Conservation (phyloP, 2,888 invertebrate genomes). For the Antheraea yamamai region DNA sequence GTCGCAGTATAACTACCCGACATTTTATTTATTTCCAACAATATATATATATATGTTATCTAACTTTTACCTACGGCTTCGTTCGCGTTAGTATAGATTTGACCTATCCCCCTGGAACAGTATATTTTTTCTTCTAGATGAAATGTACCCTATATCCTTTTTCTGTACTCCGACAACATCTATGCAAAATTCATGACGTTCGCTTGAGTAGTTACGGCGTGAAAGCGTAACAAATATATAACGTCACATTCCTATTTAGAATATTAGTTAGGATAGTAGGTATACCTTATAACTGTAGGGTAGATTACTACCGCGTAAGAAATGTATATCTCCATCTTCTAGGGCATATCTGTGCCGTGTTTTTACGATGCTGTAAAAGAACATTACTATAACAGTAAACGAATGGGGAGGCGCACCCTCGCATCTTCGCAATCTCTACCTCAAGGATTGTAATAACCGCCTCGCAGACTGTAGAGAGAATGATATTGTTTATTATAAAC, state of each 20-base stretch:
- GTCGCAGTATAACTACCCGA: too few species aligned
- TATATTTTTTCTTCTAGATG: too few species aligned
- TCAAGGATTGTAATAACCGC: constrained; percentile 34
- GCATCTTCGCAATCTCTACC: constrained; percentile 16
- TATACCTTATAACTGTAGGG: background rate
- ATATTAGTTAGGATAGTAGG: background rate
- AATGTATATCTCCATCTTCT: background rate
- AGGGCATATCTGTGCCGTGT: background rate
- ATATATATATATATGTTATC: too few species aligned
- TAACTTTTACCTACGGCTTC: too few species aligned
- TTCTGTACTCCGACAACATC: too few species aligned
- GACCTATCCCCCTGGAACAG: too few species aligned
- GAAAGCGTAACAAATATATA: too few species aligned
- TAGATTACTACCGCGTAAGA: background rate
- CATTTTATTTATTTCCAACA: too few species aligned
- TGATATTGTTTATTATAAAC: constrained; percentile 55
- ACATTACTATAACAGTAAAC: constrained; percentile 9
- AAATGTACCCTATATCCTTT: too few species aligned
- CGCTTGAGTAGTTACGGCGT: too few species aligned
- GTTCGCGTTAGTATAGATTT: too few species aligned
- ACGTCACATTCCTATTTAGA: background rate
- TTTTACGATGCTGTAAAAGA: constrained; percentile 6
- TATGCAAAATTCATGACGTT: too few species aligned
- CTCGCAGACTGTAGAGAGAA: constrained; percentile 40
- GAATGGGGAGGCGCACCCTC: background rate